phyloP scores from a whole-genome alignment of 2,888 invertebrate species.

The Tryphoninae sp. region DNA sequence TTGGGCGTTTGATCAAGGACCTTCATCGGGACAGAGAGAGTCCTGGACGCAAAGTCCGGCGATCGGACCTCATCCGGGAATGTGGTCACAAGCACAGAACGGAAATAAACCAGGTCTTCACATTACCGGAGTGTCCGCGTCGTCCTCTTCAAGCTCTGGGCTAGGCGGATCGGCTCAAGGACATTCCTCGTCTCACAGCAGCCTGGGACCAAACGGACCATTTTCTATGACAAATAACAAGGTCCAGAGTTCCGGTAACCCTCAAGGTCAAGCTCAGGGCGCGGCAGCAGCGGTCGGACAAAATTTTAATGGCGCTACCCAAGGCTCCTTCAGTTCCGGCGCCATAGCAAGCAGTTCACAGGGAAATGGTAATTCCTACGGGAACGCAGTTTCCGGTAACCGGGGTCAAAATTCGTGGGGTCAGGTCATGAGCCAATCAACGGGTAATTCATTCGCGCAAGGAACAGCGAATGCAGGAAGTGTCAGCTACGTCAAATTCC shows the following conservation, averaged over 20 bases:
- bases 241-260: slow-evolving; percentile 69
- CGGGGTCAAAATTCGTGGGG: slow-evolving; percentile 67
- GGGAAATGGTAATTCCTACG: slow-evolving; percentile 67
- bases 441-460: slow-evolving; percentile 63
- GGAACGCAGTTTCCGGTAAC: slow-evolving; percentile 67
- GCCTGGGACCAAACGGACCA: slow-evolving; percentile 66
- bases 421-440: slow-evolving; percentile 67
- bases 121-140: slow-evolving; percentile 69
- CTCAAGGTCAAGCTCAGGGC: slow-evolving; percentile 71
- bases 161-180: slow-evolving; percentile 68
- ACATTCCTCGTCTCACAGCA: slow-evolving; percentile 70
- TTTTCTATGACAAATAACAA: slow-evolving; percentile 69
- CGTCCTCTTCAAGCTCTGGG: slow-evolving; percentile 68
- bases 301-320: slow-evolving; percentile 62
- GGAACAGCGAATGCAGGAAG: slow-evolving; percentile 70
- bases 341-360: slow-evolving; percentile 66
- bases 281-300: slow-evolving; percentile 68
- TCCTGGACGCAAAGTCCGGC: slow-evolving; percentile 58
- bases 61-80: slow-evolving; percentile 46
- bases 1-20: slow-evolving; percentile 36
- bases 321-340: slow-evolving; percentile 70
- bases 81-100: slow-evolving; percentile 48
- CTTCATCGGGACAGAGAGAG: slow-evolving; percentile 26
- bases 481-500: slow-evolving; percentile 63
- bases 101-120: slow-evolving; percentile 53